These are phyloP conservation scores for Montipora capitata DNA, from an alignment of 92 coral and sea anemone genomes.

Conservation along the genomic window DNA sequence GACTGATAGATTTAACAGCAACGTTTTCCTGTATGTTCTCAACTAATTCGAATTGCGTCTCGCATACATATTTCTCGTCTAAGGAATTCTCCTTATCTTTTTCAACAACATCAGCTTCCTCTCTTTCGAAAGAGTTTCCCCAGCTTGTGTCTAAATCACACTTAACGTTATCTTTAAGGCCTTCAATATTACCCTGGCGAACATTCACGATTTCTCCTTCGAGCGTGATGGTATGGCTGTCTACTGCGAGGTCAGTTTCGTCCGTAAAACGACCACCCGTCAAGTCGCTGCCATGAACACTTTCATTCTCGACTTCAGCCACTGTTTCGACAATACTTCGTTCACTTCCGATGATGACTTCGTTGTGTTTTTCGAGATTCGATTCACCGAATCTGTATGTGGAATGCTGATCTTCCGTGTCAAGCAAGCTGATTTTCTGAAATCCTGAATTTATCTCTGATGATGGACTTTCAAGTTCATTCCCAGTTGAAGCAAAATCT, in stretches of 20 bases:
- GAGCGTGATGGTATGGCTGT: background rate
- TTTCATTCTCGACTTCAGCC: conserved; percentile 15
- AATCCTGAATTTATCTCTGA: conserved; percentile 40
- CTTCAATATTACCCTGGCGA: background rate
- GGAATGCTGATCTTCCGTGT: conserved; percentile 20
- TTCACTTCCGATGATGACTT: background rate
- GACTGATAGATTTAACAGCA: conserved; percentile 9
- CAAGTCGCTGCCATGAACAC: background rate
- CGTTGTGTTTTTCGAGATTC: conserved; percentile 60
- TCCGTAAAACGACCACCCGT: background rate
- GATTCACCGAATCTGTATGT: conserved; percentile 69
- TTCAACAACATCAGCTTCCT: background rate
- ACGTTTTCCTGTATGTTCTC: background rate
- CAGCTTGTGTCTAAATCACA: background rate
- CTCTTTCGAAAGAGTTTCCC: background rate
- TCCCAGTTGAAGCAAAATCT: background rate
- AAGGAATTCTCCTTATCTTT: background rate
- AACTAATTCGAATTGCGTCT: background rate
- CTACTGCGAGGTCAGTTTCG: background rate
- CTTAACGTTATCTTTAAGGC: background rate
- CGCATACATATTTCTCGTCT: background rate
- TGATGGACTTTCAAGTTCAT: conserved; percentile 38
- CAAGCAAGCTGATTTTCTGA: conserved; percentile 50
- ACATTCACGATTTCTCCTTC: conserved; percentile 1
- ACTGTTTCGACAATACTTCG: background rate